Percentiles rank a stretch among this genome's conserved stretches.
phyloP scores from a whole-genome alignment of 2,113 vertebrate genomes.

The Saccopteryx bilineata region DNA sequence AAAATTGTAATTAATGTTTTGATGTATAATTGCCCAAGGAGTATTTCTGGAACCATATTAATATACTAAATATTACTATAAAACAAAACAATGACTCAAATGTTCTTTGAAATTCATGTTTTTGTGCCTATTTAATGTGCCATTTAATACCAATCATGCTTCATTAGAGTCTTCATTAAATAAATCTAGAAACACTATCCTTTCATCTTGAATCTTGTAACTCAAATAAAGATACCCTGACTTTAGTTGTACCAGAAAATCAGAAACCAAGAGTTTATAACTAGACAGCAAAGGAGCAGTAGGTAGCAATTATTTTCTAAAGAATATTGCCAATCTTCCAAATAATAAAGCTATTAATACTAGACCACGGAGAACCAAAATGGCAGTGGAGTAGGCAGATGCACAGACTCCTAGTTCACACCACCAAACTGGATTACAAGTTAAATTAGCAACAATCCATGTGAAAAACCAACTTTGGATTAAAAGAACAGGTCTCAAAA shows the following conservation, averaged over 20 bases:
- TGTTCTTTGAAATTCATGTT: neutral
- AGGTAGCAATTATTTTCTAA: slow-evolving; percentile 84
- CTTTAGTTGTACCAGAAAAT: slow-evolving; percentile 72
- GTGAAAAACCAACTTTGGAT: too few species aligned
- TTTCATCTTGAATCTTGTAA: slow-evolving; percentile 48
- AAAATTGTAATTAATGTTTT: neutral
- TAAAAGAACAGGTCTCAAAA: too few species aligned
- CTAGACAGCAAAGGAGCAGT: slow-evolving; percentile 76
- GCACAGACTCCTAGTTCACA: too few species aligned
- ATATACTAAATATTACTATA: neutral
- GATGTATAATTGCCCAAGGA: neutral
- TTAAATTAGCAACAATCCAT: too few species aligned
- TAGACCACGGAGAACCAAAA: slow-evolving; percentile 62
- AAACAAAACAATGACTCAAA: neutral
- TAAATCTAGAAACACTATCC: neutral
- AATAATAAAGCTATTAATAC: slow-evolving; percentile 79
- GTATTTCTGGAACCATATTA: neutral
- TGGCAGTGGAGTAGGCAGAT: too few species aligned
- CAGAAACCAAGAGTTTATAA: slow-evolving; percentile 78
- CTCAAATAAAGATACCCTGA: slow-evolving; percentile 43
- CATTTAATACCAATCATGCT: neutral
- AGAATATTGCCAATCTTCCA: slow-evolving; percentile 83
- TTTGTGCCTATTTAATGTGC: neutral
- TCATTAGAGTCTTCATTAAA: slow-evolving; percentile 2
- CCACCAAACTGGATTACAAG: too few species aligned